Evolutionary conservation across 2,113 vertebrate genomes (phyloP).

Genomic region (Donacobius atricapilla): DNA sequence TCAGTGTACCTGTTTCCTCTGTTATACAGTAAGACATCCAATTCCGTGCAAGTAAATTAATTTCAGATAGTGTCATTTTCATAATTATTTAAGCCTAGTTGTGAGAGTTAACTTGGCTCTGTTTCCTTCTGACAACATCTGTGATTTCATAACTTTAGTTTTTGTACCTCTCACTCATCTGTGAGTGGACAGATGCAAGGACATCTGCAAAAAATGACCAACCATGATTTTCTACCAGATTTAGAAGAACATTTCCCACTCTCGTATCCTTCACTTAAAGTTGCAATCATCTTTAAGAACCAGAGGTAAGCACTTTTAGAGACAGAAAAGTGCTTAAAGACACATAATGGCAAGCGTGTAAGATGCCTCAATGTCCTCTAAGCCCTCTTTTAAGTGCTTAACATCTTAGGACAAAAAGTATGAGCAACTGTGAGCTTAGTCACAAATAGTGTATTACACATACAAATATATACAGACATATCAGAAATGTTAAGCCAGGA

Average conservation of each 20-base stretch:
- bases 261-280: not conserved
- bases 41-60: not conserved
- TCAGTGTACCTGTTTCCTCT: not conserved
- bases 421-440: not conserved
- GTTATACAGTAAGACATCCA: not conserved
- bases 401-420: not conserved
- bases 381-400: not conserved
- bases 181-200: no score
- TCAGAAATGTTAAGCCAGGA: not conserved
- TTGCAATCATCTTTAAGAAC: not conserved
- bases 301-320: not conserved
- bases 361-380: not conserved
- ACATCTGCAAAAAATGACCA: not conserved
- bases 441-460: not conserved
- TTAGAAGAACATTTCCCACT: not conserved
- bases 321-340: not conserved
- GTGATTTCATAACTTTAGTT: not conserved
- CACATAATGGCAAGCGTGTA: not conserved
- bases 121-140: conserved; percentile 3
- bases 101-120: not conserved
- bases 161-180: not conserved
- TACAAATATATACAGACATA: not conserved
- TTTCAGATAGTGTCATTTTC: not conserved
- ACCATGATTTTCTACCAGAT: not conserved
- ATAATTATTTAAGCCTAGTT: not conserved